A percentile compares a stretch with the other conserved stretches of the same genome.
Evolutionary conservation across 2,797 vertebrate species (phyloP).

Genomic region (Champsocephalus gunnari): DNA sequence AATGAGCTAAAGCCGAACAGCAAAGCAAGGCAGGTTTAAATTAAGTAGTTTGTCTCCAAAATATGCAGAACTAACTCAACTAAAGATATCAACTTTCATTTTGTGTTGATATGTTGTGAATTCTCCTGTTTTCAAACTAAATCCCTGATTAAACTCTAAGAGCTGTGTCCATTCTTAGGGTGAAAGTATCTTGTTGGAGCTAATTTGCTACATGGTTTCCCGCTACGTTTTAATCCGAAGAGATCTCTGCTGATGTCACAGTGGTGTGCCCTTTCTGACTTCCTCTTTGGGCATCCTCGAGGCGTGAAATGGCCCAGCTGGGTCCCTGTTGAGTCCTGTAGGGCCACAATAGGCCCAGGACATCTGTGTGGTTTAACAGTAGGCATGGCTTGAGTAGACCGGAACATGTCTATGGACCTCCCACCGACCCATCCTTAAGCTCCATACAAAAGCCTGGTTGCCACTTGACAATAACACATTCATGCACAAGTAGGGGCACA

Average conservation of each 20-base stretch:
- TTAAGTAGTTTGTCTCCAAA: conserved; percentile 5
- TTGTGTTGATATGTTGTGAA: conserved; percentile 7
- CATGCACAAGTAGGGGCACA: conserved; percentile 49
- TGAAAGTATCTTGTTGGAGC: conserved; percentile 67
- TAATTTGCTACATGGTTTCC: conserved; percentile 76
- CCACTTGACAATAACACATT: conserved; percentile 64
- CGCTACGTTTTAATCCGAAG: conserved; percentile 64
- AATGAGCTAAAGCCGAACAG: conserved; percentile 21
- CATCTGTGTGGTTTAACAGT: conserved; percentile 75
- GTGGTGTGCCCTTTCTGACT: conserved; percentile 67
- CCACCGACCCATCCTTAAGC: conserved; percentile 57
- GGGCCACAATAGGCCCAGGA: conserved; percentile 69
- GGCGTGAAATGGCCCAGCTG: conserved; percentile 76
- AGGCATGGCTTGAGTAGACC: conserved; percentile 59
- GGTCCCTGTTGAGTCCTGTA: conserved; percentile 57
- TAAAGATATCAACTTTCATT: neutral
- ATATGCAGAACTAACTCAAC: neutral
- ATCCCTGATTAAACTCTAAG: conserved; percentile 23
- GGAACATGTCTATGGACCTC: conserved; percentile 74
- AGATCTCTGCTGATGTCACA: conserved; percentile 68
- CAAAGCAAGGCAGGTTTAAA: conserved; percentile 25
- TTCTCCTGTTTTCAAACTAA: conserved; percentile 16
- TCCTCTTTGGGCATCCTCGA: conserved; percentile 68
- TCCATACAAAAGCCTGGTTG: conserved; percentile 64
- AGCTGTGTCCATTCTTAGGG: conserved; percentile 18